A percentile compares a stretch with the other conserved stretches of the same genome.
phyloP scores from a whole-genome alignment of 2,797 vertebrate genomes.

The Glyptemys insculpta region DNA sequence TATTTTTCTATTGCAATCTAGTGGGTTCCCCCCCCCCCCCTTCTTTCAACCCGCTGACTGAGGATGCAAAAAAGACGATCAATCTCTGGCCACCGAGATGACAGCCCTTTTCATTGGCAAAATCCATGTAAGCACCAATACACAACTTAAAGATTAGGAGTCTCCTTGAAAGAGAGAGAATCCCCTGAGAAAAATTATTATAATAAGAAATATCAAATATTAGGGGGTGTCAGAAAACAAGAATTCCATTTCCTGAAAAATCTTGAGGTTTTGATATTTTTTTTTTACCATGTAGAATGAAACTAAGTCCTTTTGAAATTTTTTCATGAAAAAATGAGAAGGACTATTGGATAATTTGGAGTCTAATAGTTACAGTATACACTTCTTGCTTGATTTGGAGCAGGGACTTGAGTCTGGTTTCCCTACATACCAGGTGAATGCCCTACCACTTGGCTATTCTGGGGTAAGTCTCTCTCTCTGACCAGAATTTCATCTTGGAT shows the following conservation, averaged over 20 bases:
- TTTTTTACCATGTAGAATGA: background rate
- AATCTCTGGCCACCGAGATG: background rate
- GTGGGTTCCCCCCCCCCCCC: background rate
- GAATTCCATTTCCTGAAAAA: background rate
- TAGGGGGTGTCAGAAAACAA: background rate
- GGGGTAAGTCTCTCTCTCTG: background rate
- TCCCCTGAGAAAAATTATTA: background rate
- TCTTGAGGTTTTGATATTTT: background rate
- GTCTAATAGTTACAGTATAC: background rate
- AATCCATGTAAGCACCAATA: conserved; percentile 21
- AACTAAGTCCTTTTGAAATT: background rate
- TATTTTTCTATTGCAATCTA: conserved; percentile 38
- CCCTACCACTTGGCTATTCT: background rate
- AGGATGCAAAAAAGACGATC: conserved; percentile 37
- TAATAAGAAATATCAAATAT: background rate
- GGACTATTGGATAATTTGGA: background rate
- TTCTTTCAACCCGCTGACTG: conserved; percentile 21
- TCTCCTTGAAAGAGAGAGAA: background rate
- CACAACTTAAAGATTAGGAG: background rate
- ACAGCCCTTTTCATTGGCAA: background rate
- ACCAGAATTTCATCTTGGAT: background rate
- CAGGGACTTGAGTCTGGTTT: background rate
- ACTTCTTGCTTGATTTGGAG: background rate
- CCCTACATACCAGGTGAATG: background rate
- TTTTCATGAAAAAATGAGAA: background rate